A percentile compares a stretch with the other conserved stretches of the same genome.
Conservation (phyloP, 2,888 invertebrate species). For the Cheilosia scutellata region DNA sequence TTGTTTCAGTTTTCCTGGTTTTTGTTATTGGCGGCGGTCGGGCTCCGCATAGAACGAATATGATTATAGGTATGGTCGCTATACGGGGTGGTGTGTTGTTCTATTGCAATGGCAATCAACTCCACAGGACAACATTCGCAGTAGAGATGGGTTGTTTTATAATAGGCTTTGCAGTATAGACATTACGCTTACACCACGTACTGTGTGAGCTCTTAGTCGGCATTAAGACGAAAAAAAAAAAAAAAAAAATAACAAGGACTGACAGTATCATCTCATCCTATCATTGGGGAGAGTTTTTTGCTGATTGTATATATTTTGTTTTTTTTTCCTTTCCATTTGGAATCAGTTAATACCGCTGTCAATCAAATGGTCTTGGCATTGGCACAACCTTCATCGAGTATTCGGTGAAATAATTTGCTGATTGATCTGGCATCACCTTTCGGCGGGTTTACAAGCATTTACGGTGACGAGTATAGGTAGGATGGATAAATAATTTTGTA, state of each 20-base stretch:
- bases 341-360: conserved; percentile 69
- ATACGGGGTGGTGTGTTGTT: conserved; percentile 63
- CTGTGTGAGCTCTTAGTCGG: conserved; percentile 62
- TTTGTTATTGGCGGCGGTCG: conserved; percentile 59
- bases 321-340: conserved; percentile 31
- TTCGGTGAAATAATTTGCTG: conserved; percentile 57
- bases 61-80: conserved; percentile 22
- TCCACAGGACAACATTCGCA: conserved; percentile 66
- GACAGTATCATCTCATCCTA: conserved; percentile 67
- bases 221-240: conserved; percentile 22
- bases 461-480: too few relatives aligned
- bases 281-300: conserved; percentile 63
- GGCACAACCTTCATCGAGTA: conserved; percentile 53
- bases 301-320: neutral
- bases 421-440: conserved; percentile 65
- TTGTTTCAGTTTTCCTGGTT: conserved; percentile 72
- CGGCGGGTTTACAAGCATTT: conserved; percentile 6
- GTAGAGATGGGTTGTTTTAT: conserved; percentile 64
- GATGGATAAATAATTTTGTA: too few relatives aligned
- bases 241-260: conserved; percentile 28
- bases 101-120: conserved; percentile 74
- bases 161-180: conserved; percentile 66
- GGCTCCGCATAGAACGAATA: conserved; percentile 62
- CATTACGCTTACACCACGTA: conserved; percentile 54
- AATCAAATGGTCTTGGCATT: conserved; percentile 64